These are phyloP conservation scores for Pelobates cultripes DNA, from an alignment of 2,797 vertebrate species.

Conservation along the genomic window DNA sequence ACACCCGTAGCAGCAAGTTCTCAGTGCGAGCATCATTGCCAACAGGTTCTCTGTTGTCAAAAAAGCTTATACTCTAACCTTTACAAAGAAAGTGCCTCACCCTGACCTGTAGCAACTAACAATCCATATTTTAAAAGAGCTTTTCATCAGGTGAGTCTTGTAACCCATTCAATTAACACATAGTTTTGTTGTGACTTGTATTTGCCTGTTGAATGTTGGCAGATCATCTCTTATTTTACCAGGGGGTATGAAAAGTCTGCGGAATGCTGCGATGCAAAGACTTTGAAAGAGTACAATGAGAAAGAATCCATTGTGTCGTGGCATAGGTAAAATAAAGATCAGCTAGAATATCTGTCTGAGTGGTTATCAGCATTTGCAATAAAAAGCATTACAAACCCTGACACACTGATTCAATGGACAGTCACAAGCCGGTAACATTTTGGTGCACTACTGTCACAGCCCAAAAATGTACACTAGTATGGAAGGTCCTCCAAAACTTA, in stretches of 20 bases:
- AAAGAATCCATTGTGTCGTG: conserved; percentile 22
- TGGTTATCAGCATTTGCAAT: neutral
- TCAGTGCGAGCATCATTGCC: conserved; percentile 2
- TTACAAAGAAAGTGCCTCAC: conserved; percentile 44
- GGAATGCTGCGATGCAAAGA: conserved; percentile 19
- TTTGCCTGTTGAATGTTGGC: conserved; percentile 38
- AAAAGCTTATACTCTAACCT: conserved; percentile 13
- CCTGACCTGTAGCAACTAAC: conserved; percentile 33
- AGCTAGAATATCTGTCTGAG: neutral
- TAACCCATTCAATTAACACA: conserved; percentile 34
- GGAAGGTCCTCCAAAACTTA: too few relatives aligned
- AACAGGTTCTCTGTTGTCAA: neutral
- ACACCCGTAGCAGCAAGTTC: neutral
- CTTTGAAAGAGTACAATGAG: neutral
- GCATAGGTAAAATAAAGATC: neutral
- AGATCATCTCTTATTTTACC: conserved; percentile 19
- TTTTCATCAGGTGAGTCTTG: conserved; percentile 24
- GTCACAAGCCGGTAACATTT: too few relatives aligned
- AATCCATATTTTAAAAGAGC: conserved; percentile 20
- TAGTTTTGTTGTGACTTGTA: conserved; percentile 41
- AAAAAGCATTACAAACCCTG: neutral
- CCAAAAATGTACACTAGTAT: too few relatives aligned
- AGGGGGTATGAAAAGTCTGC: conserved; percentile 27
- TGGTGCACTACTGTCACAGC: too few relatives aligned
- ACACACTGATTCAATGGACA: too few relatives aligned